Conservation (phyloP, 37 sponge, comb jelly and placozoan species). For the Spongilla lacustris region DNA sequence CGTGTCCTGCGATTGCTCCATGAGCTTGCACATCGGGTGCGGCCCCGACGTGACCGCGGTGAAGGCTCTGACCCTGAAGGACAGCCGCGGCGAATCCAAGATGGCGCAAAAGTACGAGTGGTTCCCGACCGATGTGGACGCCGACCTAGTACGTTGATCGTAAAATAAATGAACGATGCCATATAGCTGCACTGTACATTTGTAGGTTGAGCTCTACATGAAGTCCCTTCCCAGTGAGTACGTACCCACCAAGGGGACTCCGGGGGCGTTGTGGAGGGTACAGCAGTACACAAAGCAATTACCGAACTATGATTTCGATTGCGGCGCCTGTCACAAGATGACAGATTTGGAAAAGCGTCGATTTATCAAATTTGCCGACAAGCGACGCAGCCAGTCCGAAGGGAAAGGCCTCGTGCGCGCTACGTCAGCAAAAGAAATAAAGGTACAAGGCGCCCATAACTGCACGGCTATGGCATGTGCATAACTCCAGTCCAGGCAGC, state of each 20-base stretch:
- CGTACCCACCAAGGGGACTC: too few species aligned
- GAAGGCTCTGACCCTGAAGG: background rate
- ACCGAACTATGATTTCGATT: slow-evolving; percentile 53
- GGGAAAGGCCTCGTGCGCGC: slow-evolving; percentile 44
- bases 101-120: slow-evolving; percentile 42
- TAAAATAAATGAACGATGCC: too few species aligned
- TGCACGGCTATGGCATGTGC: too few species aligned
- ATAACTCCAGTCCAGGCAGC: too few species aligned
- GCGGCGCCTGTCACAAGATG: slow-evolving; percentile 59
- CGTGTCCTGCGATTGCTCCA: slow-evolving; percentile 52
- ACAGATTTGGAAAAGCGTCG: slow-evolving; percentile 59
- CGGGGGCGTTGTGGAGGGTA: slow-evolving; percentile 28
- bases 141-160: slow-evolving; percentile 20
- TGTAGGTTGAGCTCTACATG: too few species aligned
- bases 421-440: background rate
- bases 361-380: slow-evolving; percentile 57
- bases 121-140: slow-evolving; percentile 29
- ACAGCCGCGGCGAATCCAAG: background rate
- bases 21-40: slow-evolving; percentile 27
- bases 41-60: background rate
- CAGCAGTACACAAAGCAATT: slow-evolving; percentile 46
- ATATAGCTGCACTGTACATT: too few species aligned
- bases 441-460: too few species aligned
- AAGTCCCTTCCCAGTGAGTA: slow-evolving; percentile 48
- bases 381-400: slow-evolving; percentile 20